Percentiles rank a stretch among this genome's conserved stretches.
Conservation (phyloP, 92 coral and sea anemone genomes). For the Parazoanthus darwini region DNA sequence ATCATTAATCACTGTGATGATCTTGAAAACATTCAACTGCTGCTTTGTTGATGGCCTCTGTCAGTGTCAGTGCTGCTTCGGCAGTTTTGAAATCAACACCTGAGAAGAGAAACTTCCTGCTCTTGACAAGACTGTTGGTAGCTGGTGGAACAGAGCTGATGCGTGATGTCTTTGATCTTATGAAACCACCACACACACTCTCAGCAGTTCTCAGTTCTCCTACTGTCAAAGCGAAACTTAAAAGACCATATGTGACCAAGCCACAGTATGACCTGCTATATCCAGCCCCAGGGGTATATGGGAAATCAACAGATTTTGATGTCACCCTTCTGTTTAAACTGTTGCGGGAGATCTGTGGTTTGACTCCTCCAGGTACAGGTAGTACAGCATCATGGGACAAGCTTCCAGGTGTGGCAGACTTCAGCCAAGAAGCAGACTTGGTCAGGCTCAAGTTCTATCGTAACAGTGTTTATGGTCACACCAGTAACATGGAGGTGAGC, state of each 20-base stretch:
- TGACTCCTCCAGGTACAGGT: constrained; percentile 31
- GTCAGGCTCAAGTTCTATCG: constrained; percentile 51
- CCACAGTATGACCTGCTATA: constrained; percentile 38
- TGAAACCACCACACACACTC: constrained; percentile 47
- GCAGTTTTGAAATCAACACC: constrained; percentile 24
- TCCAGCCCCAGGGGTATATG: constrained; percentile 46
- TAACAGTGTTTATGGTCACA: constrained; percentile 56
- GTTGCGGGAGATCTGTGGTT: constrained; percentile 21
- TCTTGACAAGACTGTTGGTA: constrained; percentile 50
- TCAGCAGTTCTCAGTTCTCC: constrained; percentile 15
- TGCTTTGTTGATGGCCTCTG: not conserved
- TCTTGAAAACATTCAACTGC: not conserved
- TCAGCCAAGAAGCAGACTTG: constrained; percentile 46
- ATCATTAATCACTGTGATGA: not conserved
- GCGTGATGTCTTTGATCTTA: constrained; percentile 52
- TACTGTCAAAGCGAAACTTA: constrained; percentile 1
- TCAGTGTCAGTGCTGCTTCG: not conserved
- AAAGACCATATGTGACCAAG: constrained; percentile 16
- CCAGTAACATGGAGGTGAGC: constrained; percentile 48
- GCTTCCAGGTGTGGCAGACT: constrained; percentile 36
- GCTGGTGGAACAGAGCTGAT: constrained; percentile 52
- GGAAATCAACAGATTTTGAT: constrained; percentile 10
- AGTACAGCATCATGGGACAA: constrained; percentile 42
- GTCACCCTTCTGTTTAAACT: not conserved
- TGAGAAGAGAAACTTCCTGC: constrained; percentile 50